Percentiles rank a stretch among this genome's conserved stretches.
phyloP scores from a whole-genome alignment of 2,797 vertebrate species.

The Psittacula derbiana region DNA sequence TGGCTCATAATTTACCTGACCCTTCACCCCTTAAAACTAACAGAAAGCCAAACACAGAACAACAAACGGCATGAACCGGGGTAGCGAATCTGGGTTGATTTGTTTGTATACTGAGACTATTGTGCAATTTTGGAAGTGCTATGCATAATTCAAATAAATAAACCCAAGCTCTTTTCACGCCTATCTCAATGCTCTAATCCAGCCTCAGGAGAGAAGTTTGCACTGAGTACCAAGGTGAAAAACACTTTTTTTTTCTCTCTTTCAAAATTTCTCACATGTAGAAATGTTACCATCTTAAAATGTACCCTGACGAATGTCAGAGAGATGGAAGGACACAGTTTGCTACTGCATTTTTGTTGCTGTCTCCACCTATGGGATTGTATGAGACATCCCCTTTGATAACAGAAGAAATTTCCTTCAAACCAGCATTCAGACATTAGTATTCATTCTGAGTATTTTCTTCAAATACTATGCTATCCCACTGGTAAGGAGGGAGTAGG shows the following conservation, averaged over 20 bases:
- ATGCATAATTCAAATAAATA: background rate
- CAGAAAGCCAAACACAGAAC: background rate
- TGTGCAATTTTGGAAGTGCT: background rate
- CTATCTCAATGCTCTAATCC: background rate
- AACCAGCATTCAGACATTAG: background rate
- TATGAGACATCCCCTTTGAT: background rate
- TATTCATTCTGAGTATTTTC: background rate
- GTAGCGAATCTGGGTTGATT: background rate
- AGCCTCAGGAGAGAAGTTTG: background rate
- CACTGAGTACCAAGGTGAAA: background rate
- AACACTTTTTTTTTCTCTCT: rapidly evolving
- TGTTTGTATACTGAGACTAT: background rate
- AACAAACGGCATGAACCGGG: background rate
- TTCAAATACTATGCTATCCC: background rate
- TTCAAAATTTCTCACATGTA: background rate
- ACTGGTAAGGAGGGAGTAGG: background rate
- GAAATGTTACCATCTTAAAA: background rate
- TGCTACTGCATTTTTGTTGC: background rate
- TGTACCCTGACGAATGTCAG: background rate
- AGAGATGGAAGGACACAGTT: background rate
- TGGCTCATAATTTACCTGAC: background rate
- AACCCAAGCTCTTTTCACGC: background rate
- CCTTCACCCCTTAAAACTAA: background rate
- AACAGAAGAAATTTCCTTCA: background rate
- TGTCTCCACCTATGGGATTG: background rate